Base-by-base conservation (phyloP, 2,113 vertebrate genomes). In the Andinoacara biseriatus region DNA sequence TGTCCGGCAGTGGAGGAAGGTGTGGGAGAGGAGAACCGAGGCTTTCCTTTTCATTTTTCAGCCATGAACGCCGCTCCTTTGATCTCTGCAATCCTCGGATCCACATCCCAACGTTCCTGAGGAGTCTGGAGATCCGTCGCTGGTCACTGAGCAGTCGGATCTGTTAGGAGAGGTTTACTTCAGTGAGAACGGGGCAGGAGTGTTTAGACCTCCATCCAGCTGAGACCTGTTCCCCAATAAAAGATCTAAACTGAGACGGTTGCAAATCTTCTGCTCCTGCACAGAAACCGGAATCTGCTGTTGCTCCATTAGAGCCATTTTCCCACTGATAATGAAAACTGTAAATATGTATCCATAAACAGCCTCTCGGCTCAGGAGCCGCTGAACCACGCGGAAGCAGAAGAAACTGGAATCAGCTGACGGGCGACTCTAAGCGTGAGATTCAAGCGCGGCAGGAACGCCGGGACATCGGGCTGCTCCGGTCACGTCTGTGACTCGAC, bases 151-250 rank as follows among this genome's bases (percentile, higher is more conserved):
- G 61, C 35, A 8, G 5, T 2, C 7, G 22, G 54, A 22, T 22
- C 35, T 40, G 35, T 22, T 10, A 40, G 35, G 11, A 20, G 11
- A 9, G 1, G 38, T n/a, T 56, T 52, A 40, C 10, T 11, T 11
- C 38, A 40, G 9, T 40, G 8, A 8, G 35, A 38, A 10, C 35
- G 2, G 35, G 35, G 35, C 35, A 38, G 8, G 35, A 38, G 35
- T 26, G 38, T 46, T 67, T 15, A 29, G 1, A 0, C 24, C 65
- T 0, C 17, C 24, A 3, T 49, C 65, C 65, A 49, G 24, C 22
- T 6, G 4, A 65, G 35, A 22, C 13, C 33, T 11, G 1, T 2
- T 65, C 18, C 20, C 52, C 7, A 1, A 2, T 49, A 6, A 17
- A 46, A 46, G 15, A 49, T 46, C 43, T 10, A 46, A 15, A 46